Evolutionary conservation across 2,888 invertebrate species (phyloP), one percentile per base, ranked within the genome.

Genomic region (Cerceris ruficornis): DNA sequence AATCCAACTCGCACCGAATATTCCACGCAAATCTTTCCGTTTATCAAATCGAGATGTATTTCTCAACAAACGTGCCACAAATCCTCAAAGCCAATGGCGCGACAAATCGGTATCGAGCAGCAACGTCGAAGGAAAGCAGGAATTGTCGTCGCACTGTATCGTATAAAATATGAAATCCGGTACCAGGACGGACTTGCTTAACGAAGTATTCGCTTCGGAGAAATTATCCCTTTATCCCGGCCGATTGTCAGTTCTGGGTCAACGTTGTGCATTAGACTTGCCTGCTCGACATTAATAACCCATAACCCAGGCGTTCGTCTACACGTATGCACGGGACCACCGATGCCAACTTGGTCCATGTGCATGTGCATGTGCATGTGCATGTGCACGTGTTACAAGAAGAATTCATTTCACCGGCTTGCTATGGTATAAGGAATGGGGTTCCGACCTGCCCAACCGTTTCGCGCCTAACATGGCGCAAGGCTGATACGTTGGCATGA

Each of bases 331-430:
- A 11, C 41, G 74, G 49, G 60, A 46, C 15, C 58, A 49, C 49
- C 39, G 57, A 43, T 39, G 43, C 7, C 8, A 11, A 8, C 41
- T 15, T 15, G 13, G 55, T 42, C 52, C 61, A 52, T 43, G 67
- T 62, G 60, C 72, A 64, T 64, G 77, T 60, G 77, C 81, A 65
- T 75, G 73, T 55, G 75, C 61, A 52, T 43, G 67, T 62, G 60
- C 72, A 64, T 64, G 77, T 60, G 77, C 81, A 65, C 77, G 73
- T 55, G 75, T 70, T 65, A 69, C 71, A 65, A 75, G 76, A 76
- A 77, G 86, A 88, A 89, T 89, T 88, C 85, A 86, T 87, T 89
- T 88, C 84, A 80, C 86, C 84, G 78, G 61, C 82, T 86, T 72
- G 75, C 84, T 71, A 55, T 77, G 41, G 66, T 82, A 87, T 88